These are phyloP conservation scores for Heliconius congener DNA, from an alignment of 1,140 invertebrate genomes.

Conservation along the genomic window DNA sequence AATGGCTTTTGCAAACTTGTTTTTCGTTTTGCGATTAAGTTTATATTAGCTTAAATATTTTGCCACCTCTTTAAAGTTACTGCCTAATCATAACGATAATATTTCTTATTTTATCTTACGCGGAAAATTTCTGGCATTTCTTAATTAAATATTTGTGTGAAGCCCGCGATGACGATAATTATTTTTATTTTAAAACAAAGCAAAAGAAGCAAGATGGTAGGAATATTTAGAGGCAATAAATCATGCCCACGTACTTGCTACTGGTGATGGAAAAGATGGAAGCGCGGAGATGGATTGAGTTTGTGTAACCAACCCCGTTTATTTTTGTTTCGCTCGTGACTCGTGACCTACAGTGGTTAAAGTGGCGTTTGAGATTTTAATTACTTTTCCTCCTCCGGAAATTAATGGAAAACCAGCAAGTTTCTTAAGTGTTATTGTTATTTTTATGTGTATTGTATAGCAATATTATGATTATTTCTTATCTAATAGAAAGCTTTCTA, in stretches of 20 bases:
- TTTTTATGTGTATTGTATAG: background rate
- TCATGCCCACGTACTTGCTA: conserved; percentile 25
- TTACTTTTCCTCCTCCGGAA: background rate
- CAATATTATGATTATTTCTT: background rate
- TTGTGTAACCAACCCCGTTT: conserved; percentile 22
- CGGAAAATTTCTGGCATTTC: conserved; percentile 11
- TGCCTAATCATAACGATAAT: background rate
- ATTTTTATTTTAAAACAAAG: conserved; percentile 19
- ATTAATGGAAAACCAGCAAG: background rate
- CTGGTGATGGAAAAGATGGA: conserved; percentile 21
- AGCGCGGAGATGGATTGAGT: conserved; percentile 22
- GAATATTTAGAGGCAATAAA: conserved; percentile 24
- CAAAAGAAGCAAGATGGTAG: background rate
- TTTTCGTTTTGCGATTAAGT: too few species aligned
- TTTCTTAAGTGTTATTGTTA: conserved; percentile 4
- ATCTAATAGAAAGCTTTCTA: background rate
- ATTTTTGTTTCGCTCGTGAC: conserved; percentile 27
- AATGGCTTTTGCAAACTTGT: too few species aligned
- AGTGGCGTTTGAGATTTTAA: conserved; percentile 11
- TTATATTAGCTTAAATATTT: too few species aligned
- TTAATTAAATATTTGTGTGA: conserved; percentile 28
- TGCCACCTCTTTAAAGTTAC: too few species aligned
- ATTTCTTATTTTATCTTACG: conserved; percentile 1
- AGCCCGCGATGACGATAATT: conserved; percentile 20
- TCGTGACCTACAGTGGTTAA: conserved; percentile 25